Evolutionary conservation across 1,140 invertebrate species (phyloP), one percentile per base, ranked within the genome.

Genomic region (Halyomorpha halys): DNA sequence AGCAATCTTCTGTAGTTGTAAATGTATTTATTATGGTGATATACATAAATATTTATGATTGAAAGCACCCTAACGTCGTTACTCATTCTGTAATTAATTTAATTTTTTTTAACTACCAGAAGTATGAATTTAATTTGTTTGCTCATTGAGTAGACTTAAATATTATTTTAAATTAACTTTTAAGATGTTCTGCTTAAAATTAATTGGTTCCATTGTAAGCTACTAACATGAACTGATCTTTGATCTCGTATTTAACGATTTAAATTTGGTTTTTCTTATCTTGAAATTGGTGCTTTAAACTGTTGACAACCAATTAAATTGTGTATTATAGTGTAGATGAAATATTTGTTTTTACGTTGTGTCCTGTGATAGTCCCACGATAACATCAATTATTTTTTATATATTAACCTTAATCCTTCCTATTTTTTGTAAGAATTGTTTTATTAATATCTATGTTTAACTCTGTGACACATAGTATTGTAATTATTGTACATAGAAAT

Each of bases 301-400:
- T 56, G 53, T 25, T 21, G 5, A 21, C 23, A 23, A 56, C 18
- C 8, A 56, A 56, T 23, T 53, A 23, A 25, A 23, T 23, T 23
- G 19, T 56, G 53, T 56, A 56, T 56, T 21, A 56, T 56, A 56
- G 23, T 23, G 15, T 56, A 56, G 23, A 56, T 56, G 23, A 25
- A 21, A 23, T 9, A 39, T 39, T 39, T 39, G 34, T 39, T 39
- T 56, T 18, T 56, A 56, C 23, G 19, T 56, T 56, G 23, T 56
- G 53, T 56, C 53, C 53, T 56, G 53, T 56, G 53, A 56, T 56
- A 56, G 53, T 23, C 53, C 53, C 53, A 56, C 53, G 18, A 56
- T 4, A 56, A 23, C 53, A 56, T 56, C 53, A 56, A 25, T 56
- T 56, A 56, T 56, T 56, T 56, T 56, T 56, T 56, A 23, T 23